Evolutionary conservation across 2,888 invertebrate species (phyloP).

Genomic region (Heliconius sara): DNA sequence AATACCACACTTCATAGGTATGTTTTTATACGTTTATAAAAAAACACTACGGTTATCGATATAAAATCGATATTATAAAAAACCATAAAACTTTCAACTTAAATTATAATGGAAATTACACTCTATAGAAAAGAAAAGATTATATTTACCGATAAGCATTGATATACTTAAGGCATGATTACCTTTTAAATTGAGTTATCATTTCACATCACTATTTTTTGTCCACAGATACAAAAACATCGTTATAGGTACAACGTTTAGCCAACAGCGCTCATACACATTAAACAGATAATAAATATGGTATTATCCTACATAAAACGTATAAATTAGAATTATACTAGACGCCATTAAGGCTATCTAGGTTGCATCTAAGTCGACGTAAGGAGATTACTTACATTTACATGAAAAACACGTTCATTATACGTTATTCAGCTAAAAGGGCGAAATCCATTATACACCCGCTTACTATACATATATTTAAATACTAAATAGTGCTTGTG

Average conservation of each 20-base stretch:
- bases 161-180: constrained; percentile 20
- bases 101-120: constrained; percentile 6
- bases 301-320: constrained; percentile 28
- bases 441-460: constrained; percentile 25
- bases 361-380: constrained; percentile 46
- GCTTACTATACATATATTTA: constrained; percentile 15
- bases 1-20: background rate
- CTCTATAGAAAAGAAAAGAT: constrained; percentile 6
- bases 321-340: constrained; percentile 37
- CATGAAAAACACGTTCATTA: constrained; percentile 41
- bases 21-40: background rate
- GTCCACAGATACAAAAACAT: constrained; percentile 8
- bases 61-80: constrained; percentile 5
- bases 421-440: constrained; percentile 34
- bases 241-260: constrained; percentile 19
- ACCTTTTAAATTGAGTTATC: constrained; percentile 24
- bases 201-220: constrained; percentile 15
- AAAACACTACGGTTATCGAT: background rate
- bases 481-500: background rate
- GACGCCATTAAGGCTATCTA: constrained; percentile 45
- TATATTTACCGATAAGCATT: constrained; percentile 1
- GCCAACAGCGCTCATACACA: constrained; percentile 34
- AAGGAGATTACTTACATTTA: constrained; percentile 46
- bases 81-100: background rate
- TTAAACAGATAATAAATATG: constrained; percentile 42